Evolutionary conservation across 2,797 vertebrate genomes (phyloP), one percentile per base, ranked within the genome.

Genomic region (Morus bassanus): DNA sequence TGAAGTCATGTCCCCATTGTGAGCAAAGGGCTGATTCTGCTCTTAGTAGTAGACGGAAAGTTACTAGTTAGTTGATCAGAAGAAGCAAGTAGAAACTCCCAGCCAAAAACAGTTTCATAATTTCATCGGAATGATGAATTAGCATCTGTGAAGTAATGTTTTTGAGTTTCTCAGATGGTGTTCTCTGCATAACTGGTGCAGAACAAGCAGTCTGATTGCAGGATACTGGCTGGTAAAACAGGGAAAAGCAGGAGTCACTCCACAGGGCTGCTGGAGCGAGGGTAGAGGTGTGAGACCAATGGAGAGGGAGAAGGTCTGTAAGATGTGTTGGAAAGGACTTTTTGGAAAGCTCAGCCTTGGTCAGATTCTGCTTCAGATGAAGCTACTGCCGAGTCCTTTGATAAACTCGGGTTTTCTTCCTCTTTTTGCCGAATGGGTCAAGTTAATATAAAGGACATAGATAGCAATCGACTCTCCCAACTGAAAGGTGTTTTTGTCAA

Each of bases 401-500:
- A 73, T 78, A 65, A 39, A 17, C 24, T 59, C 0, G 0, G 0
- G 1, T 69, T 91, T 91, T 78, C 57, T 91, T 86, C 51, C 18
- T 84, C 24, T 57, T 69, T 46, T 68, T 88, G 48, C 30, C 46
- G 51, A 43, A 59, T 41, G 24, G 12, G 46, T 88, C 45, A 76
- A 61, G 54, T 79, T 59, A 84, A 18, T 78, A 16, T 23, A 59
- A 90, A 88, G 53, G 57, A 27, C 27, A 43, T 30, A 75, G 89
- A 59, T 27, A 92, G 37, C 27, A 61, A 59, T 80, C 17, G 2
- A 15, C 8, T 81, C 18, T 78, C 35, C 4, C 17, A 73, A 0
- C 15, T 65, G 59, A 85, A 90, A 63, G 48, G 25, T 91, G 39
- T 81, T 95, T 89, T 91, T 95, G 74, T 89, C 48, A 65, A 68